Evolutionary conservation across 2,888 invertebrate species (phyloP).

Genomic region (Caenorhabditis imperialis): DNA sequence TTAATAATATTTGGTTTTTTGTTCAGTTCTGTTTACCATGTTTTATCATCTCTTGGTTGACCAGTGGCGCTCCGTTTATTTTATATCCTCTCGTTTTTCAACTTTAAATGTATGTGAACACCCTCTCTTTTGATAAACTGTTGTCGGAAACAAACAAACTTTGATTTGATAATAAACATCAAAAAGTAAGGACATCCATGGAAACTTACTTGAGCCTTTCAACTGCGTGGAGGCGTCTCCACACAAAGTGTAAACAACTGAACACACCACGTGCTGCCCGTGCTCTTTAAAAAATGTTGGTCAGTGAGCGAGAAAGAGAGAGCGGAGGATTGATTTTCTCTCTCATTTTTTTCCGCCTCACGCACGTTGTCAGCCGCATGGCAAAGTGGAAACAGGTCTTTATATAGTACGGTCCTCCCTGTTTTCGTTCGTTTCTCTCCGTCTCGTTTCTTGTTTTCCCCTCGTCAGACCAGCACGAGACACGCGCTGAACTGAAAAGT

Average conservation of each 20-base stretch:
- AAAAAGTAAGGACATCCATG: constrained; percentile 11
- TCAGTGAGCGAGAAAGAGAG: constrained; percentile 16
- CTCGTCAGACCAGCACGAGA: constrained; percentile 27
- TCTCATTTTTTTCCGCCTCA: constrained; percentile 11
- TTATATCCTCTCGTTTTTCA: neutral
- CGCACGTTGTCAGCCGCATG: constrained; percentile 35
- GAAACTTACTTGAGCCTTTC: constrained; percentile 13
- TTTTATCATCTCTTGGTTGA: constrained; percentile 18
- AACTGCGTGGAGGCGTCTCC: constrained; percentile 4
- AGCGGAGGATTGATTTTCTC: constrained; percentile 39
- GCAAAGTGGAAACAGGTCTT: constrained; percentile 46
- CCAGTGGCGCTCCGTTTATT: neutral
- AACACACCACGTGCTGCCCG: constrained; percentile 37
- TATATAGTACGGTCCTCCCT: constrained; percentile 41
- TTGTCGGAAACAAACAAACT: constrained; percentile 19
- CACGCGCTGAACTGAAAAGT: neutral
- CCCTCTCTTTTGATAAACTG: constrained; percentile 23
- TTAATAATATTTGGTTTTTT: constrained; percentile 13
- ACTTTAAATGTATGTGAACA: constrained; percentile 1
- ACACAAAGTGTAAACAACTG: constrained; percentile 33
- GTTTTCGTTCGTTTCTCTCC: constrained; percentile 18
- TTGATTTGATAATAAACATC: neutral
- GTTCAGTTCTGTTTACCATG: constrained; percentile 32
- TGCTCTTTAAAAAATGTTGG: constrained; percentile 45
- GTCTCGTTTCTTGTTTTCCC: constrained; percentile 34